These are phyloP conservation scores for Spodoptera exigua DNA, from an alignment of 2,888 invertebrate species.

Conservation along the genomic window DNA sequence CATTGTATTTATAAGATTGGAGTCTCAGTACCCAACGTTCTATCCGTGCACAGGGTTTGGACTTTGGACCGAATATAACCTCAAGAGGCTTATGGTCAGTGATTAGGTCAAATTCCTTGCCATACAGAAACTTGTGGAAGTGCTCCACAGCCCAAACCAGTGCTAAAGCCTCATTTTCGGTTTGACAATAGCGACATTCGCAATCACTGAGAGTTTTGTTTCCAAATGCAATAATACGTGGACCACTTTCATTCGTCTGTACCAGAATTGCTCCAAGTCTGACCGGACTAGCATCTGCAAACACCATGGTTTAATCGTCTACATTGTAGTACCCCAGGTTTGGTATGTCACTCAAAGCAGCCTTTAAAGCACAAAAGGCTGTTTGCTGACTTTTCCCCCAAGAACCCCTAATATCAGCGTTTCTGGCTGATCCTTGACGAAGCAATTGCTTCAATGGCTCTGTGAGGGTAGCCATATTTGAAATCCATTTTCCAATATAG, in stretches of 20 bases:
- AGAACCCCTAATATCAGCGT: constrained; percentile 25
- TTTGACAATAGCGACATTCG: constrained; percentile 50
- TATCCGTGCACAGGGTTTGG: constrained; percentile 52
- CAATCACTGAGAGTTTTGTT: constrained; percentile 50
- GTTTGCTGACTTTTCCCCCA: not conserved
- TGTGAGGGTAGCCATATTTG: constrained; percentile 8
- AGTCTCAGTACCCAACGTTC: constrained; percentile 29
- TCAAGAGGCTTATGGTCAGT: too few species aligned
- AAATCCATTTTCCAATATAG: constrained; percentile 23
- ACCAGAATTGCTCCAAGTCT: constrained; percentile 42
- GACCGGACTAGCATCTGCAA: constrained; percentile 52
- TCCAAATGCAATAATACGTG: constrained; percentile 43
- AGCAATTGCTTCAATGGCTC: constrained; percentile 5
- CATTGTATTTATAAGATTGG: constrained; percentile 47
- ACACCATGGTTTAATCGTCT: constrained; percentile 37
- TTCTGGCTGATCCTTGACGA: constrained; percentile 51
- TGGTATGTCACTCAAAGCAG: not conserved
- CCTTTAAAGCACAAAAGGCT: not conserved
- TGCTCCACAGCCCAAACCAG: too few species aligned
- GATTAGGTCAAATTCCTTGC: too few species aligned
- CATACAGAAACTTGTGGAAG: too few species aligned
- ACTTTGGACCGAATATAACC: too few species aligned
- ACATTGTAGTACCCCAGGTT: constrained; percentile 46
- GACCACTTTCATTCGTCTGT: constrained; percentile 25
- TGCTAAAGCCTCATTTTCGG: constrained; percentile 26